Conservation (phyloP, 2,113 vertebrate genomes). For the Gorsachius goisagi region DNA sequence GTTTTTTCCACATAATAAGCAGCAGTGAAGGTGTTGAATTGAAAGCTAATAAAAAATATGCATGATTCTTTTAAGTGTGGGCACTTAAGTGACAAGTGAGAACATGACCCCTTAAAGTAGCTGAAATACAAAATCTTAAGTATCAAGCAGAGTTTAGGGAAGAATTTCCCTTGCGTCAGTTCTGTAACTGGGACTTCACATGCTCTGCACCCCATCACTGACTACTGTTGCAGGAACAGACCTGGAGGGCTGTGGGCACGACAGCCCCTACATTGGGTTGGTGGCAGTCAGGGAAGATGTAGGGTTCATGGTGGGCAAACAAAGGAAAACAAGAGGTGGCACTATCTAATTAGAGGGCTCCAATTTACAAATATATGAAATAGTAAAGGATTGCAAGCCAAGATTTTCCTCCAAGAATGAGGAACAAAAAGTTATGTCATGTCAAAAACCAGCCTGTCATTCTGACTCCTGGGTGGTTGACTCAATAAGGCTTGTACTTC, state of each 20-base stretch:
- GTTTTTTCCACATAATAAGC: not conserved
- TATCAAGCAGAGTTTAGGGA: not conserved
- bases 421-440: not conserved
- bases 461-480: not conserved
- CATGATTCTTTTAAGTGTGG: not conserved
- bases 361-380: not conserved
- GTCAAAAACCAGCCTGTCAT: not conserved
- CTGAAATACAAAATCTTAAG: not conserved
- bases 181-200: not conserved
- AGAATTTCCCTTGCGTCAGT: accelerated
- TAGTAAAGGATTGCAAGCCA: not conserved
- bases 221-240: not conserved
- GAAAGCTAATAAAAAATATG: not conserved
- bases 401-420: not conserved
- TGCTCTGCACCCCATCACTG: not conserved
- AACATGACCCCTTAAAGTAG: not conserved
- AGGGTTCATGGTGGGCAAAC: not conserved
- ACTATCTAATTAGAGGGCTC: not conserved
- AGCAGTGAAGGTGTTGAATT: not conserved
- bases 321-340: not conserved
- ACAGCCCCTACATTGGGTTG: not conserved
- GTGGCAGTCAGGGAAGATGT: not conserved
- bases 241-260: not conserved
- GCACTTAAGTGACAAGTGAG: not conserved
- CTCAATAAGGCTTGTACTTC: not conserved